Conservation (phyloP, 2,113 vertebrate species). For the Chaetops frenatus region DNA sequence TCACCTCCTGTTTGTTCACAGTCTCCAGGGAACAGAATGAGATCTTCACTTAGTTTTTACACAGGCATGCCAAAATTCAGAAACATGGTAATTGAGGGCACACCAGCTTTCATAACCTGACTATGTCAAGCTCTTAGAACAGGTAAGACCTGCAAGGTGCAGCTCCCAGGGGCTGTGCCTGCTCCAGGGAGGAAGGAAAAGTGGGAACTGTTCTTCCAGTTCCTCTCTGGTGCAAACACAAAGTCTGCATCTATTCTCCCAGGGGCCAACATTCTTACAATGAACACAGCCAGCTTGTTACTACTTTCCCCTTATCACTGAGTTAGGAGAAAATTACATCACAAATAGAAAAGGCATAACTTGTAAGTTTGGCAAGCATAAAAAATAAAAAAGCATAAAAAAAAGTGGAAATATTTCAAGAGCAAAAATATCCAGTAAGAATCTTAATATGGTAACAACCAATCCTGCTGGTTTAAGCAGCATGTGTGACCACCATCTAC, state of each 20-base stretch:
- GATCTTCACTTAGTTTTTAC: not conserved
- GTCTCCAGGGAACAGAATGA: not conserved
- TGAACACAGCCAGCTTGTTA: not conserved
- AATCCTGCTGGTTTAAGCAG: not conserved
- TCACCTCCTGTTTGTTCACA: not conserved
- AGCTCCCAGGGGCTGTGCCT: not conserved
- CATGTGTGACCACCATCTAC: not conserved
- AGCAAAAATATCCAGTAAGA: not conserved
- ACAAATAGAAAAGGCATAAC: not conserved
- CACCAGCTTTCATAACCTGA: not conserved
- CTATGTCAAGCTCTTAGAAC: not conserved
- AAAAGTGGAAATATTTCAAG: not conserved
- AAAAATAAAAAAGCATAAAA: not conserved
- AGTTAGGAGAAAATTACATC: not conserved
- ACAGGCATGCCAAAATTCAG: not conserved
- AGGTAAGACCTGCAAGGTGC: not conserved
- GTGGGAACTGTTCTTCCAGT: fast-evolving
- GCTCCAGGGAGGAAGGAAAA: not conserved
- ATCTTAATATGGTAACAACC: not conserved
- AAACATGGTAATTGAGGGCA: not conserved
- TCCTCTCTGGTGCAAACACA: not conserved
- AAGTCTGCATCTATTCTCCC: not conserved
- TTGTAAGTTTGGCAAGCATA: not conserved
- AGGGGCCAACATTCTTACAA: not conserved
- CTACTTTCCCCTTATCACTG: not conserved